Percentiles rank a stretch among this genome's conserved stretches.
Conservation (phyloP, 2,888 invertebrate genomes). For the Toxonevra muliebris region DNA sequence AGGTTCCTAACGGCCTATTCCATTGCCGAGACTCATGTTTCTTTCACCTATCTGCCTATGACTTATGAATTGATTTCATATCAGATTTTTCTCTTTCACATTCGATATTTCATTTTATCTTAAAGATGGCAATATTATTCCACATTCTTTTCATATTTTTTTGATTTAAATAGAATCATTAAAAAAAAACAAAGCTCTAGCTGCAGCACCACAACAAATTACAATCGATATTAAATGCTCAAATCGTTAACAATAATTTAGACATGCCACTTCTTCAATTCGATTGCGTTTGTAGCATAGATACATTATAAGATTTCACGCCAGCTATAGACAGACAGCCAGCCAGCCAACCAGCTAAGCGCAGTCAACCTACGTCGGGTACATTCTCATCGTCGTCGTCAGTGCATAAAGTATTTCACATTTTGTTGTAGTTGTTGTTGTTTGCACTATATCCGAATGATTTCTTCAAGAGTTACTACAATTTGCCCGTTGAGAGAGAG, state of each 20-base stretch:
- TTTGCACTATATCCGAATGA: background rate
- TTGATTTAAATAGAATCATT: no score
- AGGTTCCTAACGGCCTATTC: no score
- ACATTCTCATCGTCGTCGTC: conserved; percentile 25
- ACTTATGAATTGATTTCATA: no score
- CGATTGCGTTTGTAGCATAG: conserved; percentile 53
- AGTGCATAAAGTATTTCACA: conserved; percentile 56
- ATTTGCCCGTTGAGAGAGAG: conserved; percentile 10
- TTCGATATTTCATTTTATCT: no score
- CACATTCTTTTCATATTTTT: no score
- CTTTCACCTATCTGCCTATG: no score
- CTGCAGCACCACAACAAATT: conserved; percentile 43
- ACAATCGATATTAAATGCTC: conserved; percentile 56
- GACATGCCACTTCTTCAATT: conserved; percentile 31
- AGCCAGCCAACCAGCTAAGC: background rate
- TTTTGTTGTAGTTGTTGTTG: no score
- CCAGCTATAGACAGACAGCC: background rate
- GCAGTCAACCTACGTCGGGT: background rate
- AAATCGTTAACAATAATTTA: conserved; percentile 63
- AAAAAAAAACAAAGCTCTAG: no score
- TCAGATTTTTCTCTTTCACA: no score
- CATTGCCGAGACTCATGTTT: no score
- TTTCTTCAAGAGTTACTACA: no score
- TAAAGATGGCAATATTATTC: background rate
- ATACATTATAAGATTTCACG: conserved; percentile 52